Percentiles rank a stretch among this genome's conserved stretches.
Conservation (phyloP, 1,140 invertebrate species). For the Phymastichus coffea region DNA sequence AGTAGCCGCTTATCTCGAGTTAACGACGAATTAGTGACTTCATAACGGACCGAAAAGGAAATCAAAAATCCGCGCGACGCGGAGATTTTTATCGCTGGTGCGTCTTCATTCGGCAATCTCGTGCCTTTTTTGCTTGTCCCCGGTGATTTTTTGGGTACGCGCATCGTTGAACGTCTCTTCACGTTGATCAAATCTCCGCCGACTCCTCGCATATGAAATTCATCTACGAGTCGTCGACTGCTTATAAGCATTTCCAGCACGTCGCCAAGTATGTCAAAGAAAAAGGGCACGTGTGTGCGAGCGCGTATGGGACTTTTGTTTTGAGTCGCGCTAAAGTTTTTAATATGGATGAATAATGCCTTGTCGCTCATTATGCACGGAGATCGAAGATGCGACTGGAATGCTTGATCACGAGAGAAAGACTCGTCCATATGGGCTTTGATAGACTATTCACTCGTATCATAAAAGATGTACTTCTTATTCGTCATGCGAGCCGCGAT, state of each 20-base stretch:
- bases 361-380: constrained; percentile 14
- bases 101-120: too few relatives aligned
- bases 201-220: constrained; percentile 15
- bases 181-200: neutral
- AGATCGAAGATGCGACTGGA: constrained; percentile 28
- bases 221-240: neutral
- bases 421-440: neutral
- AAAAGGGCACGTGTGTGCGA: constrained; percentile 19
- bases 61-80: too few relatives aligned
- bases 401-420: constrained; percentile 8
- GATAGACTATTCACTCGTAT: constrained; percentile 23
- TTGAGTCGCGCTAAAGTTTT: constrained; percentile 18
- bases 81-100: too few relatives aligned
- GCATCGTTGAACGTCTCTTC: too few relatives aligned
- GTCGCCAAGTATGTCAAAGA: constrained; percentile 25
- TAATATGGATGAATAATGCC: constrained; percentile 26
- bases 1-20: too few relatives aligned
- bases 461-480: constrained; percentile 19
- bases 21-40: too few relatives aligned
- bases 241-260: constrained; percentile 16
- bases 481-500: constrained; percentile 18
- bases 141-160: too few relatives aligned
- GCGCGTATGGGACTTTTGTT: constrained; percentile 14
- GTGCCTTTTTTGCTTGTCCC: too few relatives aligned
- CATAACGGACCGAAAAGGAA: too few relatives aligned